Percentiles rank a stretch among this genome's conserved stretches.
phyloP scores from a whole-genome alignment of 2,888 invertebrate genomes.

The Cactoblastis cactorum region DNA sequence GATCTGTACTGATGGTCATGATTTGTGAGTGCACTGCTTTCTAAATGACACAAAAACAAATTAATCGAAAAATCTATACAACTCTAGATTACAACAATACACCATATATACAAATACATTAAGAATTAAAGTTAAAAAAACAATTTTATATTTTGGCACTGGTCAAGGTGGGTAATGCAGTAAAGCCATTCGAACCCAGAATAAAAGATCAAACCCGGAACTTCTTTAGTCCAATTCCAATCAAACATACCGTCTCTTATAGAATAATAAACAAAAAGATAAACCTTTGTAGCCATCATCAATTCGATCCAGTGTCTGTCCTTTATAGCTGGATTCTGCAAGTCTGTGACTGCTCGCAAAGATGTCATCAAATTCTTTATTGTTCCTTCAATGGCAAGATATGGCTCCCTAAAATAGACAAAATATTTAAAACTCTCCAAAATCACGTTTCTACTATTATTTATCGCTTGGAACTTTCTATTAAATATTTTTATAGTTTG shows the following conservation, averaged over 20 bases:
- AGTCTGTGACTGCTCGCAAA: constrained; percentile 92
- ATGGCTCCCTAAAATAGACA: constrained; percentile 86
- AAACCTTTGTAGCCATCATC: constrained; percentile 93
- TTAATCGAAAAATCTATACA: constrained; percentile 6
- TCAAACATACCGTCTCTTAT: background rate
- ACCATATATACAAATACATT: too few relatives aligned
- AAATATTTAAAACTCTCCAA: too few relatives aligned
- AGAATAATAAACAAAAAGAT: background rate
- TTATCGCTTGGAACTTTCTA: too few relatives aligned
- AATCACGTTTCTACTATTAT: too few relatives aligned
- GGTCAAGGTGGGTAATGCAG: too few relatives aligned
- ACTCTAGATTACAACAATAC: too few relatives aligned
- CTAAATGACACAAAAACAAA: constrained; percentile 47
- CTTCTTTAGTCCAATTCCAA: too few relatives aligned
- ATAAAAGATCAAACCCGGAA: too few relatives aligned
- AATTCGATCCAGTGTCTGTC: constrained; percentile 96
- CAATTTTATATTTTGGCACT: too few relatives aligned
- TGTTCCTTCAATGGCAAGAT: constrained; percentile 86
- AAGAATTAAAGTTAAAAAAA: too few relatives aligned
- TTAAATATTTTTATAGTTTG: too few relatives aligned
- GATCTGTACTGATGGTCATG: constrained; percentile 45
- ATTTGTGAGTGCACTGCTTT: constrained; percentile 45
- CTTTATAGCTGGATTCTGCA: constrained; percentile 96
- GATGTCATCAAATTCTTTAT: constrained; percentile 97
- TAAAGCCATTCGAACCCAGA: too few relatives aligned